Evolutionary conservation across 2,888 invertebrate species (phyloP).

Genomic region (Mactromeris polynyma): DNA sequence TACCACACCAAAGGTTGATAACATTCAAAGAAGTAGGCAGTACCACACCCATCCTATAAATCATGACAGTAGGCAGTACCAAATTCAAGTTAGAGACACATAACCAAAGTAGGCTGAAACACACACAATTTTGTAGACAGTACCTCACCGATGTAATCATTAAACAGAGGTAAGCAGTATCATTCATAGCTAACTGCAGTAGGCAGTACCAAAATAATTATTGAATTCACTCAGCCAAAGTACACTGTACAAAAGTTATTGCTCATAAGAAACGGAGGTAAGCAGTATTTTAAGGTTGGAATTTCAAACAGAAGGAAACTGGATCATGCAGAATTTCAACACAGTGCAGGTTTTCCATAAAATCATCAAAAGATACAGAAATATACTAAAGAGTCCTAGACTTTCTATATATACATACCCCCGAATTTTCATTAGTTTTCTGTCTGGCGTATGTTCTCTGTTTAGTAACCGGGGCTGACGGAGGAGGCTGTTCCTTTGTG

Average conservation of each 20-base stretch:
- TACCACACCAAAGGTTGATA: background rate
- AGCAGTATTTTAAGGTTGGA: background rate
- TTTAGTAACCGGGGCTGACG: slow-evolving; percentile 67
- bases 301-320: background rate
- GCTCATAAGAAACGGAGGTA: background rate
- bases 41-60: background rate
- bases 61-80: background rate
- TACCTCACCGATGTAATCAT: too few relatives aligned
- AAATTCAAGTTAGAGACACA: background rate
- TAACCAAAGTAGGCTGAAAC: too few relatives aligned
- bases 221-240: too few relatives aligned
- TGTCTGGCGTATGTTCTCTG: slow-evolving; percentile 56
- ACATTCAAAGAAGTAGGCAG: background rate
- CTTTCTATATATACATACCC: slow-evolving; percentile 49
- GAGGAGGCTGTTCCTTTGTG: slow-evolving; percentile 73
- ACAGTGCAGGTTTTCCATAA: background rate
- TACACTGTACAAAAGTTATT: background rate
- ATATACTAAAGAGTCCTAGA: background rate
- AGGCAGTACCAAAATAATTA: too few relatives aligned
- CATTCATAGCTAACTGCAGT: too few relatives aligned
- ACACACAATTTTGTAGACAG: too few relatives aligned
- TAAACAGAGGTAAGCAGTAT: too few relatives aligned
- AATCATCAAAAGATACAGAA: background rate
- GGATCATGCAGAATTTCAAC: background rate
- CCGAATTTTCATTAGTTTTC: slow-evolving; percentile 64